Evolutionary conservation across 2,888 invertebrate species (phyloP).

Genomic region (Saturnia japonica): DNA sequence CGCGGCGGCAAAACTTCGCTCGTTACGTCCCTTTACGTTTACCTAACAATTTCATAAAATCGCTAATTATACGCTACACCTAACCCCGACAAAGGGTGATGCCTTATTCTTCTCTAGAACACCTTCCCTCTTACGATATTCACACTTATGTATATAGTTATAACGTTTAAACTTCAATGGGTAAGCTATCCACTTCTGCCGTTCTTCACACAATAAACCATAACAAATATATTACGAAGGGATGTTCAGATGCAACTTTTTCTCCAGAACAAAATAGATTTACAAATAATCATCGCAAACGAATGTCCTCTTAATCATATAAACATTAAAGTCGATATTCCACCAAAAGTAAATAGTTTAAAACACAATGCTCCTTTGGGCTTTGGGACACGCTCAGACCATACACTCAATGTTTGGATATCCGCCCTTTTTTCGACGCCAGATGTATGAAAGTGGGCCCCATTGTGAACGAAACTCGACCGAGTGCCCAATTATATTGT

Average conservation of each 20-base stretch:
- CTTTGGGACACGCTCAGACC: slow-evolving; percentile 69
- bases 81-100: slow-evolving; percentile 68
- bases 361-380: slow-evolving; percentile 55
- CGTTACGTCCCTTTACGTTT: slow-evolving; percentile 49
- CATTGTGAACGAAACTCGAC: slow-evolving; percentile 61
- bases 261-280: slow-evolving; percentile 29
- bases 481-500: slow-evolving; percentile 81
- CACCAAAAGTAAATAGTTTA: neutral
- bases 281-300: slow-evolving; percentile 15
- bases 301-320: slow-evolving; percentile 35
- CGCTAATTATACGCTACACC: slow-evolving; percentile 77
- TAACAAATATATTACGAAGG: slow-evolving; percentile 71
- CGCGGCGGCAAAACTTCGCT: slow-evolving; percentile 19
- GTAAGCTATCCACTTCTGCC: neutral
- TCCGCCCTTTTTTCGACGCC: slow-evolving; percentile 79
- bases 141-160: slow-evolving; percentile 30
- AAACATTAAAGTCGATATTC: slow-evolving; percentile 29
- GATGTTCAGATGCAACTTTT: slow-evolving; percentile 76
- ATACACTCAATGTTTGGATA: slow-evolving; percentile 76
- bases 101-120: slow-evolving; percentile 41
- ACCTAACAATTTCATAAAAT: slow-evolving; percentile 78
- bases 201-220: slow-evolving; percentile 29
- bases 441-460: slow-evolving; percentile 67
- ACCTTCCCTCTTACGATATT: slow-evolving; percentile 31
- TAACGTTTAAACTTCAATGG: slow-evolving; percentile 29